Conservation (phyloP, 1,140 invertebrate genomes). For the Drosophila sucinea region DNA sequence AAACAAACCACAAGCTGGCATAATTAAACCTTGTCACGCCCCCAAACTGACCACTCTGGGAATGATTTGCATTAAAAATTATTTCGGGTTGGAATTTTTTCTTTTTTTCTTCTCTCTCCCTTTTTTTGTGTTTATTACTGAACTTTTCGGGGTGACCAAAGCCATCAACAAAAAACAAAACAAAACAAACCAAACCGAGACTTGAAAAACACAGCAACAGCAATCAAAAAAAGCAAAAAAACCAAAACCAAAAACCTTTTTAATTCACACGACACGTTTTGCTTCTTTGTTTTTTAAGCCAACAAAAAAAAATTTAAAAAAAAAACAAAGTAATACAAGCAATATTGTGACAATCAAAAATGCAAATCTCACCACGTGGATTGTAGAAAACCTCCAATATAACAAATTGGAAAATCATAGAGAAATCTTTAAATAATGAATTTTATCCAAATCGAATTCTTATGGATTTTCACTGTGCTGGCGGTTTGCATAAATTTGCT, state of each 20-base stretch:
- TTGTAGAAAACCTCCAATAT: conserved; percentile 29
- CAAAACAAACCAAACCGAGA: not conserved
- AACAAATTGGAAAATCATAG: conserved; percentile 31
- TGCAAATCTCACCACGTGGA: conserved; percentile 73
- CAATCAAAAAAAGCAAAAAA: conserved; percentile 14
- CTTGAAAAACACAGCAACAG: conserved; percentile 7
- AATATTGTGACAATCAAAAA: conserved; percentile 75
- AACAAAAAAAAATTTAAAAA: conserved; percentile 10
- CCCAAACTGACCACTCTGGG: not conserved
- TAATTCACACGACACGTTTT: conserved; percentile 69
- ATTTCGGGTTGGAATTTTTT: conserved; percentile 40
- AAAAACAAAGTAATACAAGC: conserved; percentile 49
- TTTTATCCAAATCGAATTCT: not conserved
- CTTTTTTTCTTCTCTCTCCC: not conserved
- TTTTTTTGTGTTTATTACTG: conserved; percentile 6
- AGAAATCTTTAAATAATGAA: conserved; percentile 19
- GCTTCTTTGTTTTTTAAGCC: conserved; percentile 27
- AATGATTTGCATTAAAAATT: conserved; percentile 67
- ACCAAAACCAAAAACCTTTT: conserved; percentile 34
- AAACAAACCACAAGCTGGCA: conserved; percentile 31
- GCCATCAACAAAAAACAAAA: conserved; percentile 6
- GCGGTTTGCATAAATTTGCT: conserved; percentile 54
- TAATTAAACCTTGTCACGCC: conserved; percentile 71
- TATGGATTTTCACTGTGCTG: not conserved
- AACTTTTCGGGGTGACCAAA: conserved; percentile 13